Conservation (phyloP, 2,888 invertebrate genomes). For the Brassicogethes aeneus region DNA sequence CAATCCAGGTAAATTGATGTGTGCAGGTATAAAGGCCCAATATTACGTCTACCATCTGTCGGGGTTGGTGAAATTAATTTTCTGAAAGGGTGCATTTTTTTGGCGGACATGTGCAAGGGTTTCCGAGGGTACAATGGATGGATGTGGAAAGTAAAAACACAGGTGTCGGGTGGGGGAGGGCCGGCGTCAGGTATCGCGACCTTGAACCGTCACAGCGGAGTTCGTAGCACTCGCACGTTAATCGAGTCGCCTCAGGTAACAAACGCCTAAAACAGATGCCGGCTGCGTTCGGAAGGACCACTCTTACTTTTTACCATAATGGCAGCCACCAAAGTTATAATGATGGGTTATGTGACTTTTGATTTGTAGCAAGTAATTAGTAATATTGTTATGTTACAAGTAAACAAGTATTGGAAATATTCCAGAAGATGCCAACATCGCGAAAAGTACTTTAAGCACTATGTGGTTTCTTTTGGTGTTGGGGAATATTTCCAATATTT, state of each 20-base stretch:
- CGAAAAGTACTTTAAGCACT: no score
- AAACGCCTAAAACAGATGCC: constrained; percentile 16
- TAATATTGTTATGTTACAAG: no score
- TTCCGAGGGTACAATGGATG: neutral
- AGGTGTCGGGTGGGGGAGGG: constrained; percentile 27
- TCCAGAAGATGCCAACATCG: no score
- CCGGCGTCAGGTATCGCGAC: constrained; percentile 24
- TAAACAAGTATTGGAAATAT: no score
- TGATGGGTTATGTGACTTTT: no score
- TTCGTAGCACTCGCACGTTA: constrained; percentile 18
- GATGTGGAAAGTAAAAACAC: constrained; percentile 21
- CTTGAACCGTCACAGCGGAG: constrained; percentile 23
- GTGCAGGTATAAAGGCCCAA: constrained; percentile 6
- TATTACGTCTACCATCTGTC: constrained; percentile 27
- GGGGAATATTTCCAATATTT: no score
- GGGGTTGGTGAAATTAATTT: constrained; percentile 14
- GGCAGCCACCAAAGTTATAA: no score
- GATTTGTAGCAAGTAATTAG: no score
- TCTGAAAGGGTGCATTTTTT: constrained; percentile 15
- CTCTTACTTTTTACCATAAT: constrained; percentile 23
- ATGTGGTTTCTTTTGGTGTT: no score
- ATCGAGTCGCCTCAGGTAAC: neutral
- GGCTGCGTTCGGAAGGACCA: constrained; percentile 15
- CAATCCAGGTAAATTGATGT: constrained; percentile 4
- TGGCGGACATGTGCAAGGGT: neutral